phyloP scores from a whole-genome alignment of 2,888 invertebrate species.

The Venusia cambrica region DNA sequence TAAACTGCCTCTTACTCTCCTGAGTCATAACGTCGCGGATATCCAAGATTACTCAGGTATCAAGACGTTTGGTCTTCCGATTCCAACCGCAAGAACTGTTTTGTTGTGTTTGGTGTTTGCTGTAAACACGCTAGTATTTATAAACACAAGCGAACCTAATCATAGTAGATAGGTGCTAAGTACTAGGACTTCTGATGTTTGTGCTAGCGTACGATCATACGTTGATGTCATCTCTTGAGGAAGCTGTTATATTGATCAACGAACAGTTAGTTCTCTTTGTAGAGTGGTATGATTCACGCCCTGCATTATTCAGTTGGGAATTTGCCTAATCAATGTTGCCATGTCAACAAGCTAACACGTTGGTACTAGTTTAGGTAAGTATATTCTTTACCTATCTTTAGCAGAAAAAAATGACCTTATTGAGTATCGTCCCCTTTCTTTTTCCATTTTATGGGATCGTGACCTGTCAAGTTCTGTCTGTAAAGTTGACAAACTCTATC shows the following conservation, averaged over 20 bases:
- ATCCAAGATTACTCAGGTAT: conserved; percentile 35
- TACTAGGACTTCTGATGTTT: too few species aligned
- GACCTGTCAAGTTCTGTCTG: too few species aligned
- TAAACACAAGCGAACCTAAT: conserved; percentile 26
- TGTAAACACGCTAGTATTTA: conserved; percentile 26
- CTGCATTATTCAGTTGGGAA: conserved; percentile 4
- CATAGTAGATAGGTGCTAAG: conserved; percentile 31
- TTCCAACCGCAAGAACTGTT: conserved; percentile 19
- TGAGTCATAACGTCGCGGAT: conserved; percentile 52
- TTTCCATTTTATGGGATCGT: too few species aligned
- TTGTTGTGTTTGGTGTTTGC: conserved; percentile 41
- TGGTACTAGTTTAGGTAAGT: too few species aligned
- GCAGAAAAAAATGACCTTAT: too few species aligned
- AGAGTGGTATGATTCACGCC: too few species aligned
- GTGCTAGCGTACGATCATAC: background rate
- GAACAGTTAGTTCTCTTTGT: too few species aligned
- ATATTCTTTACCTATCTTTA: too few species aligned
- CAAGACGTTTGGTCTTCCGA: conserved; percentile 20
- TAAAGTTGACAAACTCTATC: too few species aligned
- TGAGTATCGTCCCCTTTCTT: too few species aligned
- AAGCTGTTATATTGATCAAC: conserved; percentile 5
- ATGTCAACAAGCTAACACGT: conserved; percentile 33
- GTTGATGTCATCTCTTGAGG: conserved; percentile 40
- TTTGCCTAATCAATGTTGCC: conserved; percentile 32
- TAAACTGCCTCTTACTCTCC: conserved; percentile 52